Evolutionary conservation across 2,888 invertebrate species (phyloP).

Genomic region (Chydorus sphaericus): DNA sequence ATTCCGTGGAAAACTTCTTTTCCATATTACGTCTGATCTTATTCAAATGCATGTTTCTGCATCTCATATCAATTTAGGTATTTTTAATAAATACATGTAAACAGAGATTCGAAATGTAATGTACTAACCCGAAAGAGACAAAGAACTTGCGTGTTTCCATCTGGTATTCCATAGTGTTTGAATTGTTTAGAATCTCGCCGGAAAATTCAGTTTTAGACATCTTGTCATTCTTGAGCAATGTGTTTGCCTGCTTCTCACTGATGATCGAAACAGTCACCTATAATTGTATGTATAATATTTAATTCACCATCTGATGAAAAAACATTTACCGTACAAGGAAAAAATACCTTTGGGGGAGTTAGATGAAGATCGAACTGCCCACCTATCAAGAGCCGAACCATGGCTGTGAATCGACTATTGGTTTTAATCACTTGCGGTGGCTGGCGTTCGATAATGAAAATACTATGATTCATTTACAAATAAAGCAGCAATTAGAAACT

Average conservation of each 20-base stretch:
- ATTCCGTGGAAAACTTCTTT: slow-evolving; percentile 92
- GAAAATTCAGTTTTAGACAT: slow-evolving; percentile 57
- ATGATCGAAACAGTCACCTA: slow-evolving; percentile 52
- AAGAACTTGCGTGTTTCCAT: slow-evolving; percentile 69
- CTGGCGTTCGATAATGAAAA: slow-evolving; percentile 93
- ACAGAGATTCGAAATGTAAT: slow-evolving; percentile 1
- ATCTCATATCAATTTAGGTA: not conserved
- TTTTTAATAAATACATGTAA: not conserved
- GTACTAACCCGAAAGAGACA: slow-evolving; percentile 60
- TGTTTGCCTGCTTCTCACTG: slow-evolving; percentile 67
- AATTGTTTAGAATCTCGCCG: slow-evolving; percentile 90
- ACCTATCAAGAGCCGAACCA: slow-evolving; percentile 79
- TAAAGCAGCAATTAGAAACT: too few relatives aligned
- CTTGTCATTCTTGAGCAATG: slow-evolving; percentile 64
- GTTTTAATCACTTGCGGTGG: slow-evolving; percentile 98
- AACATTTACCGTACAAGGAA: slow-evolving; percentile 21
- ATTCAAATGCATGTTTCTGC: slow-evolving; percentile 76
- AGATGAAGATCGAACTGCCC: slow-evolving; percentile 85
- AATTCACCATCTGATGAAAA: not conserved
- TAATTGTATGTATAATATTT: not conserved
- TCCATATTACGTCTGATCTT: slow-evolving; percentile 92
- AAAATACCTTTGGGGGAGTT: slow-evolving; percentile 79
- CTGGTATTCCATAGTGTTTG: slow-evolving; percentile 90
- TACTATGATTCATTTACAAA: slow-evolving; percentile 35
- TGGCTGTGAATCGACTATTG: slow-evolving; percentile 85